Base-by-base conservation (phyloP, 2,888 invertebrate genomes). In the Macrophya annulata region DNA sequence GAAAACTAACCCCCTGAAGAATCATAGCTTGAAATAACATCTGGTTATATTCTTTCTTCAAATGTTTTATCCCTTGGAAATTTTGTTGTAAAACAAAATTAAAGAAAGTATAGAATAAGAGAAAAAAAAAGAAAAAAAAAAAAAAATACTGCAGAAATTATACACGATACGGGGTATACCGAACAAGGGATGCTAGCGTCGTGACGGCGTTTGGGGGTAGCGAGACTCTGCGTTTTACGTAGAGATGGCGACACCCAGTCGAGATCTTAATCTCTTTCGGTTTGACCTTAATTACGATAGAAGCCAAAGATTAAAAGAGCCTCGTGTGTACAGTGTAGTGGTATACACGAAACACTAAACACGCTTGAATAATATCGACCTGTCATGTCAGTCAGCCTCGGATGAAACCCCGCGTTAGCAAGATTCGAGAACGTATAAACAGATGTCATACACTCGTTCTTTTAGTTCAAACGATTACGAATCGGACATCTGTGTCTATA, bases 211-310 rank as follows among this genome's bases (percentile, higher is more conserved):
- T 51, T 17, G 37, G 79, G 79, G 81, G 81, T 81, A 9, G 62
- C 51, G 71, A 25, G 12, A 17, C 15, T 83, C 83, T 4, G 6
- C 6, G 31, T 51, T 83, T 48, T 68, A 15, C 51, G 25, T 6
- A 83, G 12, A 83, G 83, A 83, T 83, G 83, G 65, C 83, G 48
- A 10, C 83, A 83, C 68, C 31, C 1, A 25, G 45, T 83, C 83
- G 37, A 45, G 62, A 81, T 59, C 43, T 15, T 62, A 62, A 81
- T 62, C 81, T n/a, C 4, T 43, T 45, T 65, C 62, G 17, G 45
- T 45, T 55, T 77, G 48, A 77, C 77, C 77, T 77, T 31, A 77
- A 55, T 77, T 77, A 77, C 31, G 77, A 77, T 77, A 55, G 55
- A 43, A 55, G 77, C 51, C 25, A 77, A n/a, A 51, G 81, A 81